Percentiles rank a stretch among this genome's conserved stretches.
Conservation (phyloP, 2,113 vertebrate genomes). For the Labeo rohita region DNA sequence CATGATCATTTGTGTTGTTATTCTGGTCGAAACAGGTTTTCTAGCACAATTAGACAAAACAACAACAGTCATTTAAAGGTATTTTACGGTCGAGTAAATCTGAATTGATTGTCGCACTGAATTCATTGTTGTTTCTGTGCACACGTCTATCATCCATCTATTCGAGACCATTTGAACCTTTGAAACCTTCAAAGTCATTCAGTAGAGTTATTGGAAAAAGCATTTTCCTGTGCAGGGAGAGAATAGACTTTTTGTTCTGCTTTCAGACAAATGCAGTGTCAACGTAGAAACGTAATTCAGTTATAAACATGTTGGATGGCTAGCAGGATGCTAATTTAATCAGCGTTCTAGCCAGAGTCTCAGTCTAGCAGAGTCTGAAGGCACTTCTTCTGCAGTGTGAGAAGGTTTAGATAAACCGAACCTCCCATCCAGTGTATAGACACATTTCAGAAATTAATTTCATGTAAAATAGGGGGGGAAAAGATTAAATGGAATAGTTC, state of each 20-base stretch:
- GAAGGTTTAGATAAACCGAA: neutral
- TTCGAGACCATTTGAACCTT: neutral
- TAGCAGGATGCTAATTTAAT: neutral
- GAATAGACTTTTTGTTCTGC: neutral
- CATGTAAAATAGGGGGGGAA: neutral
- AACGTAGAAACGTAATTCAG: neutral
- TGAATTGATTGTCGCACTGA: conserved; percentile 32
- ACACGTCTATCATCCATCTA: neutral
- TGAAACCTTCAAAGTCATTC: neutral
- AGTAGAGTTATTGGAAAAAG: neutral
- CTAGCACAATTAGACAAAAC: conserved; percentile 12
- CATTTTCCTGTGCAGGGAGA: conserved; percentile 7
- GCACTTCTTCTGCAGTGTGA: conserved; percentile 40
- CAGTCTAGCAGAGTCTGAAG: conserved; percentile 24
- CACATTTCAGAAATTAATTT: neutral
- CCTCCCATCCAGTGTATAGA: conserved; percentile 42
- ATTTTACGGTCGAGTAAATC: neutral
- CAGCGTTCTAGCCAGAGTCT: conserved; percentile 16
- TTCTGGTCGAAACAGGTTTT: neutral
- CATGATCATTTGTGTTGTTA: neutral
- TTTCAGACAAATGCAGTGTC: conserved; percentile 9
- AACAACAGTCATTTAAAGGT: conserved; percentile 21
- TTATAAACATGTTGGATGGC: neutral
- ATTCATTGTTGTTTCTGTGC: neutral
- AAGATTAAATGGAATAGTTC: neutral